A percentile compares a stretch with the other conserved stretches of the same genome.
Evolutionary conservation across 2,888 invertebrate genomes (phyloP).

Genomic region (Sesamia inferens): DNA sequence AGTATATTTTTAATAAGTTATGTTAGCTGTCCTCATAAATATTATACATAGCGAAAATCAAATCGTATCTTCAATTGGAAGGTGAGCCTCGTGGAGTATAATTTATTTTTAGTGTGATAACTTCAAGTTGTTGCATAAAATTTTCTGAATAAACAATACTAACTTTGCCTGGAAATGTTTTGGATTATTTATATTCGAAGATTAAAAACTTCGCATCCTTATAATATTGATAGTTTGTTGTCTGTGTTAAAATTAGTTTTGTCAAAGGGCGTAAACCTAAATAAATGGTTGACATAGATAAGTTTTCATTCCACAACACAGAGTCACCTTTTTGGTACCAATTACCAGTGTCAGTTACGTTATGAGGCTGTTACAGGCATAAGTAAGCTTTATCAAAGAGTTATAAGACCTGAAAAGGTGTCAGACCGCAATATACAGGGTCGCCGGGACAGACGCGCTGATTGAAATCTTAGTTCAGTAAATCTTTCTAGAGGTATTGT

Average conservation of each 20-base stretch:
- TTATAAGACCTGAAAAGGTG: not conserved
- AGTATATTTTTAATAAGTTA: conserved; percentile 87
- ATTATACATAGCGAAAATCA: conserved; percentile 82
- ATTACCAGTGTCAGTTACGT: not conserved
- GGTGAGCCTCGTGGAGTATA: conserved; percentile 85
- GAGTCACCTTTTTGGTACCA: not conserved
- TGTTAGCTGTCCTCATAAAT: conserved; percentile 83
- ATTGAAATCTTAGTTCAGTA: not conserved
- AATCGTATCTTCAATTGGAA: conserved; percentile 80
- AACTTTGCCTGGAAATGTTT: conserved; percentile 87
- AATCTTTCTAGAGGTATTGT: not conserved
- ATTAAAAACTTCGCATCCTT: conserved; percentile 44
- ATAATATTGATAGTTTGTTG: conserved; percentile 16
- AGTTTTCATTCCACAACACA: not conserved
- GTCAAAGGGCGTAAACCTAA: not conserved
- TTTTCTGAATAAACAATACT: conserved; percentile 89
- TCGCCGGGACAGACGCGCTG: not conserved
- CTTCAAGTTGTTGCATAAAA: conserved; percentile 87
- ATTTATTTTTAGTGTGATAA: conserved; percentile 89
- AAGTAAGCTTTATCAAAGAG: not conserved
- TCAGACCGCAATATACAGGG: not conserved
- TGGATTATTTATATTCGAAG: conserved; percentile 72
- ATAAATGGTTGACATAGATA: not conserved
- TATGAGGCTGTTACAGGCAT: not conserved
- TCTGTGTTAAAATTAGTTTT: conserved; percentile 13